phyloP scores from a whole-genome alignment of 2,888 invertebrate genomes.

The Agrotis puta region DNA sequence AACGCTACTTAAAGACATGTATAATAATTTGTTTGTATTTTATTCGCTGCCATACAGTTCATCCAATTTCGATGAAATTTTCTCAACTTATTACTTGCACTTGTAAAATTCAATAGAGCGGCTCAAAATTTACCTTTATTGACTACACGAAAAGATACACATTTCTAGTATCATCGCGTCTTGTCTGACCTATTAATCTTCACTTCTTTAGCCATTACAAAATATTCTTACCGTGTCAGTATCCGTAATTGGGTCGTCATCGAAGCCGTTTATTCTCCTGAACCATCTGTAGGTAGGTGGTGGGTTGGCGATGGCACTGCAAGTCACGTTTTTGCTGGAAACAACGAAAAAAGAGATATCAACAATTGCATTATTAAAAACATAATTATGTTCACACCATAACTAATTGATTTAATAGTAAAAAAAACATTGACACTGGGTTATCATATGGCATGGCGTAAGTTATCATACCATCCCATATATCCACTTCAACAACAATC shows the following conservation, averaged over 20 bases:
- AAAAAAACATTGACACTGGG: too few relatives aligned
- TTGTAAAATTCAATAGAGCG: not conserved
- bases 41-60: not conserved
- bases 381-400: not conserved
- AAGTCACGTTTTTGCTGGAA: slow-evolving; percentile 86
- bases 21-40: too few relatives aligned
- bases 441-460: too few relatives aligned
- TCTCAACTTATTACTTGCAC: not conserved
- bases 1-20: too few relatives aligned
- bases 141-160: too few relatives aligned
- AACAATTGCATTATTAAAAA: not conserved
- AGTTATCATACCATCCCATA: too few relatives aligned
- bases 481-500: too few relatives aligned
- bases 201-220: not conserved
- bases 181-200: not conserved
- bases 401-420: too few relatives aligned
- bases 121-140: too few relatives aligned
- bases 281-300: slow-evolving; percentile 81
- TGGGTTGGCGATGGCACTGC: slow-evolving; percentile 83
- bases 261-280: slow-evolving; percentile 71
- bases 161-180: too few relatives aligned
- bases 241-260: slow-evolving; percentile 74
- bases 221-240: slow-evolving; percentile 77
- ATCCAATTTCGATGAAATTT: not conserved
- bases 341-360: slow-evolving; percentile 50